Percentiles rank a stretch among this genome's conserved stretches.
phyloP scores from a whole-genome alignment of 2,797 vertebrate genomes.

The Menidia menidia region DNA sequence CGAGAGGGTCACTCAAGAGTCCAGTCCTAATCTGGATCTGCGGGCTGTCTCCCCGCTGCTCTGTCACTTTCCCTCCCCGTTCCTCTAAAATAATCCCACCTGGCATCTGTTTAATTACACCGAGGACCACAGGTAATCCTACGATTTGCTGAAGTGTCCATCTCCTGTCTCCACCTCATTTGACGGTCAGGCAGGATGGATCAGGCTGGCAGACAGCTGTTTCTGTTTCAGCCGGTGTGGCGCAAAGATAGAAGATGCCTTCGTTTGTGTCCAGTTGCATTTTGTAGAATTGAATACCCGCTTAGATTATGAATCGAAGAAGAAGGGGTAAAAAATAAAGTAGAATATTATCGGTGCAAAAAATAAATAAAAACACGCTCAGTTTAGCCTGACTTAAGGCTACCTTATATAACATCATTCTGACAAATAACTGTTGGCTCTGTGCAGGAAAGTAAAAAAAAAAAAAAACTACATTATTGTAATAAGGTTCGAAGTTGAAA shows the following conservation, averaged over 20 bases:
- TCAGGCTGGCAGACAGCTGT: conserved; percentile 60
- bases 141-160: conserved; percentile 92
- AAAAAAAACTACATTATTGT: conserved; percentile 39
- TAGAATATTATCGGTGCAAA: background rate
- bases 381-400: conserved; percentile 9
- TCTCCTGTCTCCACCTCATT: conserved; percentile 78
- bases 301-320: conserved; percentile 4
- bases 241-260: conserved; percentile 43
- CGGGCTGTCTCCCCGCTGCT: conserved; percentile 83
- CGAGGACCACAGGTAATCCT: conserved; percentile 93
- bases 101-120: conserved; percentile 96
- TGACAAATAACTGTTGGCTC: conserved; percentile 23
- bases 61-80: conserved; percentile 88
- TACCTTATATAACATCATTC: background rate
- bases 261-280: conserved; percentile 16
- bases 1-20: conserved; percentile 53
- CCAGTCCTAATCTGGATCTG: conserved; percentile 76
- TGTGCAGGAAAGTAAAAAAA: conserved; percentile 42
- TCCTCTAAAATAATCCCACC: conserved; percentile 89
- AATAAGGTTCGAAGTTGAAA: conserved; percentile 48
- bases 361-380: too few species aligned
- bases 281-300: conserved; percentile 58
- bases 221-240: conserved; percentile 23
- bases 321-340: background rate
- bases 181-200: conserved; percentile 78